Percentiles rank a stretch among this genome's conserved stretches.
Conservation (phyloP, 2,797 vertebrate species). For the Catharus ustulatus region DNA sequence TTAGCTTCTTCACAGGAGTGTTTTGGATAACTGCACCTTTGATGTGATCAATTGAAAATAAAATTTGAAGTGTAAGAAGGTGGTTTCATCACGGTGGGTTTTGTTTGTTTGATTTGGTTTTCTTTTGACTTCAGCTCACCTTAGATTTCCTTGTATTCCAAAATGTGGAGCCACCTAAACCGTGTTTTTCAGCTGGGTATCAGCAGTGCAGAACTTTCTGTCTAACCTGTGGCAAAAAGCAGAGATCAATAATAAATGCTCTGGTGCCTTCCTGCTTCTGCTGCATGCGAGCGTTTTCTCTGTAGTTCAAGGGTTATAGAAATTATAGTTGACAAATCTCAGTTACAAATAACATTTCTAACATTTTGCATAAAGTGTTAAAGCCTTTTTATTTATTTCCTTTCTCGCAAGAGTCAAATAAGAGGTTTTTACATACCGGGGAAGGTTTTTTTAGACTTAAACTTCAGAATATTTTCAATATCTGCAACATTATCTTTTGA, state of each 20-base stretch:
- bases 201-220: not conserved
- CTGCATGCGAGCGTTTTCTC: not conserved
- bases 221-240: conserved; percentile 24
- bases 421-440: conserved; percentile 45
- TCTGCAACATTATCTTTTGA: conserved; percentile 82
- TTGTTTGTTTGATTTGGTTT: not conserved
- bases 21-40: not conserved
- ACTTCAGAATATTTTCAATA: conserved; percentile 81
- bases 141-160: not conserved
- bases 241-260: not conserved
- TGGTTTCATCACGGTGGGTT: not conserved
- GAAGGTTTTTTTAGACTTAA: conserved; percentile 66
- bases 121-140: not conserved
- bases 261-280: not conserved
- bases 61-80: not conserved
- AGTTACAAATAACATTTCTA: conserved; percentile 33
- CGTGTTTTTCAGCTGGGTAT: not conserved
- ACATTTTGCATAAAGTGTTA: conserved; percentile 65
- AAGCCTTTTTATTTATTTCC: conserved; percentile 61
- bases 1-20: not conserved
- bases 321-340: conserved; percentile 61
- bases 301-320: conserved; percentile 44
- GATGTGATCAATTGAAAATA: not conserved
- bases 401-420: conserved; percentile 47
- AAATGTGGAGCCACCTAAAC: not conserved